Evolutionary conservation across 2,888 invertebrate genomes (phyloP).

Genomic region (Hypomecis atomaria): DNA sequence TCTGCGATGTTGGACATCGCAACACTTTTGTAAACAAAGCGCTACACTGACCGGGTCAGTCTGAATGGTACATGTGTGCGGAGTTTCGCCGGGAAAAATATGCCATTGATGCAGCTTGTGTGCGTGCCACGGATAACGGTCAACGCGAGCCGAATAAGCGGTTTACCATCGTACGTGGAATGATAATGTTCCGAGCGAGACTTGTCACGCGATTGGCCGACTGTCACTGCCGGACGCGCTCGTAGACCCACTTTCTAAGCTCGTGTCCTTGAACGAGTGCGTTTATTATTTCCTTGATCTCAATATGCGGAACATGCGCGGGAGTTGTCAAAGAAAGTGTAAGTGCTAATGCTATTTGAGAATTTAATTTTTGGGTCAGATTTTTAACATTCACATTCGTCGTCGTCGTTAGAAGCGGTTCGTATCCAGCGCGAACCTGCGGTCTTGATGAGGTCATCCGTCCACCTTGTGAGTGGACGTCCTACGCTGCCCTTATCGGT

Average conservation of each 20-base stretch:
- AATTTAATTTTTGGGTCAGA: background rate
- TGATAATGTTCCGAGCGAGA: slow-evolving; percentile 76
- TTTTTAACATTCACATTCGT: too few relatives aligned
- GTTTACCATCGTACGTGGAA: slow-evolving; percentile 80
- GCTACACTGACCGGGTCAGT: slow-evolving; percentile 81
- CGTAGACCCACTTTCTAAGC: slow-evolving; percentile 74
- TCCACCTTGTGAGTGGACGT: too few relatives aligned
- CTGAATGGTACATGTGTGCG: slow-evolving; percentile 80
- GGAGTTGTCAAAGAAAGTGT: slow-evolving; percentile 5
- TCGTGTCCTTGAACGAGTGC: slow-evolving; percentile 67
- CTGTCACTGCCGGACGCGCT: slow-evolving; percentile 67
- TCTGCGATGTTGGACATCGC: slow-evolving; percentile 55
- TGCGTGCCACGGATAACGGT: slow-evolving; percentile 82
- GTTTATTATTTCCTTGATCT: slow-evolving; percentile 39
- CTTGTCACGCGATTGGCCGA: slow-evolving; percentile 73
- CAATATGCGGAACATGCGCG: slow-evolving; percentile 19
- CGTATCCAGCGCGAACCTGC: too few relatives aligned
- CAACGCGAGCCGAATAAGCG: slow-evolving; percentile 80
- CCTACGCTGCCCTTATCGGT: too few relatives aligned
- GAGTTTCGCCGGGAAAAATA: slow-evolving; percentile 82
- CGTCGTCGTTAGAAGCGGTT: too few relatives aligned
- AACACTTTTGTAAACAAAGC: slow-evolving; percentile 75
- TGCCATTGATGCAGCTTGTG: slow-evolving; percentile 81
- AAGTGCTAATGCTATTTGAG: slow-evolving; percentile 5
- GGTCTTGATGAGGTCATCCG: too few relatives aligned